Conservation (phyloP, 37 sponge, comb jelly and placozoan genomes). For the Tethya wilhelma region DNA sequence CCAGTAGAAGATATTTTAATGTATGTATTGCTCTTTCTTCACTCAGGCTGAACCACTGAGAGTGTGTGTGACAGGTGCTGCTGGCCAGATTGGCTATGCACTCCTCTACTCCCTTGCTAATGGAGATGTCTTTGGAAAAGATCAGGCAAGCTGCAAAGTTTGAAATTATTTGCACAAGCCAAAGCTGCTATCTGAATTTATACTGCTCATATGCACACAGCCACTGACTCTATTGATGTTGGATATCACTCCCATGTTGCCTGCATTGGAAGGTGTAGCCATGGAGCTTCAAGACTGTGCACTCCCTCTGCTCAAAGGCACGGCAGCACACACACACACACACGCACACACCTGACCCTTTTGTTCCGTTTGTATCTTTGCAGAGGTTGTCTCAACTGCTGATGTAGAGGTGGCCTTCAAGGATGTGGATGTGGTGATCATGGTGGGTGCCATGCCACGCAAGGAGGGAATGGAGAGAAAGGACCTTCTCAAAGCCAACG, state of each 20-base stretch:
- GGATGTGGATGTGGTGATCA: constrained; percentile 88
- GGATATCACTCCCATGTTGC: constrained; percentile 90
- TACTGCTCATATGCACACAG: constrained; percentile 36
- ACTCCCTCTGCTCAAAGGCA: constrained; percentile 87
- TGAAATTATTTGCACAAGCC: no score
- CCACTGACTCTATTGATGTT: constrained; percentile 81
- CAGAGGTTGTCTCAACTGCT: constrained; percentile 89
- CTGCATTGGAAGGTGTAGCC: constrained; percentile 83
- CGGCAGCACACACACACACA: not conserved
- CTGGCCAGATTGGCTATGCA: constrained; percentile 98
- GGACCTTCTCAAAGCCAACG: constrained; percentile 95
- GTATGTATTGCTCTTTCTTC: not conserved
- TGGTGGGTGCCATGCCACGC: constrained; percentile 98
- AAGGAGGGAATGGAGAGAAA: constrained; percentile 95
- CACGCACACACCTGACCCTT: not conserved
- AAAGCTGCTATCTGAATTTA: no score
- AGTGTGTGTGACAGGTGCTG: constrained; percentile 98
- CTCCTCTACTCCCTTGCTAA: constrained; percentile 86
- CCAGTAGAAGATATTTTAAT: no score
- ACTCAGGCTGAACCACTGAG: constrained; percentile 68
- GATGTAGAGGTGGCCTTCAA: constrained; percentile 83
- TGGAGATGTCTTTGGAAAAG: constrained; percentile 94
- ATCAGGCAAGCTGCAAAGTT: constrained; percentile 66
- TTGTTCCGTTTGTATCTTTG: not conserved
- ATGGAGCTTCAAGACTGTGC: constrained; percentile 98